These are phyloP conservation scores for Teleopsis dalmanni DNA, from an alignment of 1,140 invertebrate genomes.

Conservation along the genomic window DNA sequence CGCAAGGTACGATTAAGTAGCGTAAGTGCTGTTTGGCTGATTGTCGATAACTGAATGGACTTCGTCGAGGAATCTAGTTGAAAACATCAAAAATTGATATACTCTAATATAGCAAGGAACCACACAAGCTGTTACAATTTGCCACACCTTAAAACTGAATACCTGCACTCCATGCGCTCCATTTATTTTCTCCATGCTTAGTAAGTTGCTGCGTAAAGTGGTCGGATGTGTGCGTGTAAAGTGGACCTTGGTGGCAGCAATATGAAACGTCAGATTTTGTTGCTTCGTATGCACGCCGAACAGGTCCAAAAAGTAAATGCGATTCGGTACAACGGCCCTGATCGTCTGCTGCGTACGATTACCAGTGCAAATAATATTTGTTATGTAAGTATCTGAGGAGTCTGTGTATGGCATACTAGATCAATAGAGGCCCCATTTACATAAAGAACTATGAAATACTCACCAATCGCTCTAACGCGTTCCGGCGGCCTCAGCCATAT, in stretches of 20 bases:
- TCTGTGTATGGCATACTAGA: neutral
- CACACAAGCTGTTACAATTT: neutral
- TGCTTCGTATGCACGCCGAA: slow-evolving; percentile 33
- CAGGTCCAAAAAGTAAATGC: slow-evolving; percentile 32
- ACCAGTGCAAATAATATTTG: slow-evolving; percentile 38
- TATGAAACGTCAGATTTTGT: slow-evolving; percentile 31
- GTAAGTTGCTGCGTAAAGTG: slow-evolving; percentile 21
- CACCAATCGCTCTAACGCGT: slow-evolving; percentile 26
- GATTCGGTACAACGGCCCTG: slow-evolving; percentile 25
- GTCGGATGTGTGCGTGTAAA: slow-evolving; percentile 37
- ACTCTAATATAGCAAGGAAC: neutral
- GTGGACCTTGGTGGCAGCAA: slow-evolving; percentile 26
- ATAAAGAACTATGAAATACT: neutral
- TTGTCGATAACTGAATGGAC: neutral
- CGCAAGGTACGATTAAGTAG: slow-evolving; percentile 33
- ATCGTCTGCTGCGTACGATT: slow-evolving; percentile 29
- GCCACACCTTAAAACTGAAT: slow-evolving; percentile 38
- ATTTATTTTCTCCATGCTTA: slow-evolving; percentile 29
- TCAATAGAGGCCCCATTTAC: neutral
- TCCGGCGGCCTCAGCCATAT: slow-evolving; percentile 27
- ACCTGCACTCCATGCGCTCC: slow-evolving; percentile 32
- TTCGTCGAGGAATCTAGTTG: neutral
- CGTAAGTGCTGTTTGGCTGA: slow-evolving; percentile 16
- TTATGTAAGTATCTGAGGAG: slow-evolving; percentile 7
- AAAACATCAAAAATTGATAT: neutral